Evolutionary conservation across 2,888 invertebrate genomes (phyloP), one percentile per base, ranked within the genome.

Genomic region (Drosophila nigritarsus): DNA sequence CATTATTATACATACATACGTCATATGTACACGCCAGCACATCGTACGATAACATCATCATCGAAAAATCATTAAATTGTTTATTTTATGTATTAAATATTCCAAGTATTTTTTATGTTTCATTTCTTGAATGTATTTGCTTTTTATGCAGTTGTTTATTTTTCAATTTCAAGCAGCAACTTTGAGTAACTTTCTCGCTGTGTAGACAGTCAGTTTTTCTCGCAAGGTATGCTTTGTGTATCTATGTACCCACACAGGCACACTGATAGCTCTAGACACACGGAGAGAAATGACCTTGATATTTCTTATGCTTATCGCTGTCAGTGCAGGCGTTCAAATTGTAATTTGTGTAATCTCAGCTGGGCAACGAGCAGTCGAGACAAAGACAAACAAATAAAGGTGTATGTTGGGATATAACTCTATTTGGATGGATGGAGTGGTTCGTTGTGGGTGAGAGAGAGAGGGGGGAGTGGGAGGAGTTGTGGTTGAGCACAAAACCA

Each of bases 241-340:
- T 49, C 30, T 34, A 5, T 38, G 11, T 5, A 40, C 54, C 58
- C 50, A 63, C 63, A 63, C 63, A 42, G 27, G 36, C 56, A 50
- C 24, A 42, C 38, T 54, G 51, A 59, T 32, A 51, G 20, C 15
- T 45, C 15, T 45, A 15, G 24, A 24, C 45, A 24, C 15, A 27
- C 4, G 69, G 68, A 79, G 78, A 86, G 76, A 79, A 81, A 82
- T 87, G 89, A 76, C 87, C 90, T 87, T 90, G 87, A 86, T 86
- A 89, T 90, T 87, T 89, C 80, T 90, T 89, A 80, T 79, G 82
- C 87, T 86, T 90, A 90, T 90, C 89, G 80, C 76, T 75, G 81
- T 80, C 76, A 76, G 73, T 75, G 78, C 90, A 90, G 89, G 82
- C 87, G 89, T 81, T 83, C 86, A 89, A 86, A 89, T 84, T 87